phyloP scores from a whole-genome alignment of 2,797 vertebrate species.

The Argyrosomus regius region DNA sequence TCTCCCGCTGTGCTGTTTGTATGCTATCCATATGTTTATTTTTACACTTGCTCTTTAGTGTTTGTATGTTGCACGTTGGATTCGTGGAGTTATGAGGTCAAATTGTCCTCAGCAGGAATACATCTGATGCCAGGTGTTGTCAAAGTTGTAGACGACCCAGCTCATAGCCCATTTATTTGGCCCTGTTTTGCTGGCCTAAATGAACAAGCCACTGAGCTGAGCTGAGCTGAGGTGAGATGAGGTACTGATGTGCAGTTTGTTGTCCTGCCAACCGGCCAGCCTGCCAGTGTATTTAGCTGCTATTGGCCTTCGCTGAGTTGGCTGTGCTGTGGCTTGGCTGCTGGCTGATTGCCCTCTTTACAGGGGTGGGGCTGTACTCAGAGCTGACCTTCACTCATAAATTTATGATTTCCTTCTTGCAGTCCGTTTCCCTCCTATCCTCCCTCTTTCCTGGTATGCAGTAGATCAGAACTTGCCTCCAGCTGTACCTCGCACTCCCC shows the following conservation, averaged over 20 bases:
- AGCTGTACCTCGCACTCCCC: slow-evolving; percentile 46
- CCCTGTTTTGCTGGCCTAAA: slow-evolving; percentile 43
- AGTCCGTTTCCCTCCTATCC: slow-evolving; percentile 33
- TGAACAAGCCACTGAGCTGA: slow-evolving; percentile 42
- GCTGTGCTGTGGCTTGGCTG: slow-evolving; percentile 34
- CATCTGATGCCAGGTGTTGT: slow-evolving; percentile 38
- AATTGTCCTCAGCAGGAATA: slow-evolving; percentile 38
- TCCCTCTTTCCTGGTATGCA: slow-evolving; percentile 39
- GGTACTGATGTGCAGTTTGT: slow-evolving; percentile 60
- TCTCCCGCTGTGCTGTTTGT: slow-evolving; percentile 1
- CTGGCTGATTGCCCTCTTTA: slow-evolving; percentile 59
- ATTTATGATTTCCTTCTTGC: slow-evolving; percentile 73
- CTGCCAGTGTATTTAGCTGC: slow-evolving; percentile 55
- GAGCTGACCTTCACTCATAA: slow-evolving; percentile 67
- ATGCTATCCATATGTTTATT: slow-evolving; percentile 34
- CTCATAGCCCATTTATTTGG: slow-evolving; percentile 30
- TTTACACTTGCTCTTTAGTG: slow-evolving; percentile 20
- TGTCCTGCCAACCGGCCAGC: slow-evolving; percentile 50
- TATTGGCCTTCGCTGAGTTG: slow-evolving; percentile 39
- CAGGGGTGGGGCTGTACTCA: slow-evolving; percentile 61
- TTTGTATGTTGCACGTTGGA: slow-evolving; percentile 21
- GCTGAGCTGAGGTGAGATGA: slow-evolving; percentile 48
- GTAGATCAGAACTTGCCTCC: slow-evolving; percentile 49
- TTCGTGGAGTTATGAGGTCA: slow-evolving; percentile 21
- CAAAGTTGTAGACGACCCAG: slow-evolving; percentile 21